A percentile compares a stretch with the other conserved stretches of the same genome.
phyloP scores from a whole-genome alignment of 2,113 vertebrate species.

The Hyperopisus bebe region DNA sequence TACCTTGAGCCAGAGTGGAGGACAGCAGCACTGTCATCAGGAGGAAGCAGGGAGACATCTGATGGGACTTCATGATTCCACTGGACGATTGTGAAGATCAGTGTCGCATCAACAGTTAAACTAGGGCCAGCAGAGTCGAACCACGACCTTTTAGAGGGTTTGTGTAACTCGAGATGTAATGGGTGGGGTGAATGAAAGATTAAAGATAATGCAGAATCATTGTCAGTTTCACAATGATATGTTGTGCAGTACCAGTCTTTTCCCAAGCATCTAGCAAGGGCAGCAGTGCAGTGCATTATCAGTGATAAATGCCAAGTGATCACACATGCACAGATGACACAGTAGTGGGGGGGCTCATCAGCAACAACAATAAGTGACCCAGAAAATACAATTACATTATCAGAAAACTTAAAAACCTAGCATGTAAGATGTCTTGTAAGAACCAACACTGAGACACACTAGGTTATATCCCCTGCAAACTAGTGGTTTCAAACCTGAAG shows the following conservation, averaged over 20 bases:
- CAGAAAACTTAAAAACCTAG: too few relatives aligned
- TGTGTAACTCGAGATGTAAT: not conserved
- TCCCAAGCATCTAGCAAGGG: not conserved
- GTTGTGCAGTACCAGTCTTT: not conserved
- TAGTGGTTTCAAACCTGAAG: too few relatives aligned
- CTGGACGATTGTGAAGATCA: not conserved
- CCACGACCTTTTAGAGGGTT: not conserved
- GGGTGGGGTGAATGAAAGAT: not conserved
- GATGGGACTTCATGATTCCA: not conserved
- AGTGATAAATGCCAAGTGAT: too few relatives aligned
- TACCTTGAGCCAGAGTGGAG: not conserved
- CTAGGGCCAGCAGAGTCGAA: not conserved
- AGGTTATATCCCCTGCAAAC: too few relatives aligned
- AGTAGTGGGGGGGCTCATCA: too few relatives aligned
- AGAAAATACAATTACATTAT: too few relatives aligned
- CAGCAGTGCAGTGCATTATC: not conserved
- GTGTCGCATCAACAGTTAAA: not conserved
- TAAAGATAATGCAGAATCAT: not conserved
- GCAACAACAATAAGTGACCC: too few relatives aligned
- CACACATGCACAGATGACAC: too few relatives aligned
- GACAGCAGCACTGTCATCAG: not conserved
- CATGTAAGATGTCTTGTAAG: too few relatives aligned
- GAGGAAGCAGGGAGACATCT: not conserved
- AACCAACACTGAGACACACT: too few relatives aligned
- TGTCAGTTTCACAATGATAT: not conserved